Base-by-base conservation (phyloP, 1,140 invertebrate species). In the Papilio polytes region DNA sequence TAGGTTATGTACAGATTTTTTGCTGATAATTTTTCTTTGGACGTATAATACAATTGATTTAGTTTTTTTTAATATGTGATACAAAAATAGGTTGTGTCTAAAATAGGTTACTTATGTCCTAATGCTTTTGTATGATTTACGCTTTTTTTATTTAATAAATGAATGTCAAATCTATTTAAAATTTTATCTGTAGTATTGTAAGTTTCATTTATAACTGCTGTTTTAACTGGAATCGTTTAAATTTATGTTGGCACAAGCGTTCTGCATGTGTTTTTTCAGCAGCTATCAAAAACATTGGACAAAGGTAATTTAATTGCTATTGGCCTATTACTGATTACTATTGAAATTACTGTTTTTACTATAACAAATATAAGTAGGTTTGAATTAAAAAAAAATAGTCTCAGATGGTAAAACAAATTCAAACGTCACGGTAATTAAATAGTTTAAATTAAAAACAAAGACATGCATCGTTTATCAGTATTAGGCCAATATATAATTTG, bases 201-300 rank as follows among this genome's bases (percentile, higher is more conserved):
- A 51, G 12, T 48, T 51, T 26, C 22, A 18, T 51, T 46, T 51
- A 53, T 44, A 46, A 51, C 73, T 46, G 44, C 22, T 76, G 53
- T 76, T 76, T 76, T 51, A 76, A 76, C 3, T 48, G n/a, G 74
- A 26, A 20, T 66, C n/a, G 76, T 78, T 63, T 63, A 26, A 63
- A 63, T 63, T 46, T 59, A 12, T 26, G 48, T 36, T 44, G 56
- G 77, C 76, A 78, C 76, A 78, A 63, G 59, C 77, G n/a, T 63
- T 59, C 20, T 46, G 77, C 77, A 78, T 15, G 36, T 63, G 36
- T 78, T 78, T 44, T 77, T 78, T 66, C 77, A n/a, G 56, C 77
- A 63, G 77, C 56, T 20, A 44, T 44, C 59, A 78, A 78, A 78
- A 78, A 63, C 77, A 78, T 78, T 78, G 77, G 77, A 78, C 77